Percentiles rank a stretch among this genome's conserved stretches.
Conservation (phyloP, 2,888 invertebrate genomes). For the Dynastes tityus region DNA sequence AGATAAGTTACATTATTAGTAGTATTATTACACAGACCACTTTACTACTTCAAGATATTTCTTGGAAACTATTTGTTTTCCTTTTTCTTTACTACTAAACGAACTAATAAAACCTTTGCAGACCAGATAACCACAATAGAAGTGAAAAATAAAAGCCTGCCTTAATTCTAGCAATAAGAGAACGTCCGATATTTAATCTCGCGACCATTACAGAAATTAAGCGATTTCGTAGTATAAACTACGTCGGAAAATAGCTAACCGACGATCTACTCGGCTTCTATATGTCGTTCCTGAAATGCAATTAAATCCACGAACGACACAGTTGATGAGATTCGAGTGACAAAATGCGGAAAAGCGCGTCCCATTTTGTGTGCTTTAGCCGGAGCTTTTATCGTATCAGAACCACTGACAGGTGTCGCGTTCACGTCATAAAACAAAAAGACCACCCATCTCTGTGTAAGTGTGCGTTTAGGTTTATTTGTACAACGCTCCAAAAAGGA, state of each 20-base stretch:
- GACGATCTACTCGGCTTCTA: neutral
- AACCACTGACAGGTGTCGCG: slow-evolving; percentile 37
- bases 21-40: too few species aligned
- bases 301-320: slow-evolving; percentile 32
- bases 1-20: too few species aligned
- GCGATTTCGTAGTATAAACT: neutral
- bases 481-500: slow-evolving; percentile 2
- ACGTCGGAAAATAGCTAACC: neutral
- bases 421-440: slow-evolving; percentile 40
- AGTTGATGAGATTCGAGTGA: slow-evolving; percentile 35
- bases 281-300: neutral
- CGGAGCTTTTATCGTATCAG: slow-evolving; percentile 39
- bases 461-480: slow-evolving; percentile 31
- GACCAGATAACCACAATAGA: too few species aligned
- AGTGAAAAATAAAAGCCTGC: neutral
- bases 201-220: neutral
- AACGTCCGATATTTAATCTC: slow-evolving; percentile 1
- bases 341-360: slow-evolving; percentile 24
- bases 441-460: slow-evolving; percentile 15
- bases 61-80: too few species aligned
- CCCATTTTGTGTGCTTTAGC: slow-evolving; percentile 11
- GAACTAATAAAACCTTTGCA: too few species aligned
- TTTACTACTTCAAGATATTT: too few species aligned
- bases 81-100: too few species aligned
- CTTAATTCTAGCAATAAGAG: neutral